phyloP scores from a whole-genome alignment of 2,888 invertebrate species.

The Volucella inflata region DNA sequence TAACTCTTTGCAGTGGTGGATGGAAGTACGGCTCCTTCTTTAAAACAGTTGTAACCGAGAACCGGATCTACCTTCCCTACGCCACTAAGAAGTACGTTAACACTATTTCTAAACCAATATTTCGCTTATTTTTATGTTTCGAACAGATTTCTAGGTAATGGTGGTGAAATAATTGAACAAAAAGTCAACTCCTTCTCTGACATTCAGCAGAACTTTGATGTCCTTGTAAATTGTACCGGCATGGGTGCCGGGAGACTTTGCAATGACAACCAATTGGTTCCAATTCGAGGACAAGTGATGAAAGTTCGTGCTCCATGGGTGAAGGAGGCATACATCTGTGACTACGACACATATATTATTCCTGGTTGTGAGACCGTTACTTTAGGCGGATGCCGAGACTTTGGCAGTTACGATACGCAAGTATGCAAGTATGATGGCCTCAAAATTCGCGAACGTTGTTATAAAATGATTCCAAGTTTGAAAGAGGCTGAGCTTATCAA shows the following conservation, averaged over 20 bases:
- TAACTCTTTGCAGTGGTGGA: conserved; percentile 89
- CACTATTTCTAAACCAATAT: conserved; percentile 5
- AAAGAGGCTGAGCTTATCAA: conserved; percentile 86
- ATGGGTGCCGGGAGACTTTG: conserved; percentile 92
- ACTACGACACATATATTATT: conserved; percentile 93
- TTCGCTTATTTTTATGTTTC: not conserved
- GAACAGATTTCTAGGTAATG: conserved; percentile 85
- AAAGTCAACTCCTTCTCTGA: conserved; percentile 87
- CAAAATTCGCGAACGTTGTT: conserved; percentile 91
- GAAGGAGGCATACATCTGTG: conserved; percentile 93
- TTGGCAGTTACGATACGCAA: conserved; percentile 89
- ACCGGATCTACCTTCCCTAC: conserved; percentile 91
- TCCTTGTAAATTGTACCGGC: conserved; percentile 94
- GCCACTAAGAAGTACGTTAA: conserved; percentile 86
- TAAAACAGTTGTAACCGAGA: conserved; percentile 91
- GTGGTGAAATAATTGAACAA: conserved; percentile 86
- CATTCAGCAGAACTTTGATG: conserved; percentile 86
- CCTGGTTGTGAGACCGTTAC: conserved; percentile 90
- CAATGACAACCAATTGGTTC: conserved; percentile 89
- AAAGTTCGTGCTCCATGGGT: conserved; percentile 95
- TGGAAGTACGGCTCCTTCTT: conserved; percentile 94
- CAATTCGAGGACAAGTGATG: conserved; percentile 92
- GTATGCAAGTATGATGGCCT: conserved; percentile 89
- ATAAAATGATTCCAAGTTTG: conserved; percentile 89
- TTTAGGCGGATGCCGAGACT: conserved; percentile 93